Evolutionary conservation across 2,113 vertebrate species (phyloP), one percentile per base, ranked within the genome.

Genomic region (Leucopsar rothschildi): DNA sequence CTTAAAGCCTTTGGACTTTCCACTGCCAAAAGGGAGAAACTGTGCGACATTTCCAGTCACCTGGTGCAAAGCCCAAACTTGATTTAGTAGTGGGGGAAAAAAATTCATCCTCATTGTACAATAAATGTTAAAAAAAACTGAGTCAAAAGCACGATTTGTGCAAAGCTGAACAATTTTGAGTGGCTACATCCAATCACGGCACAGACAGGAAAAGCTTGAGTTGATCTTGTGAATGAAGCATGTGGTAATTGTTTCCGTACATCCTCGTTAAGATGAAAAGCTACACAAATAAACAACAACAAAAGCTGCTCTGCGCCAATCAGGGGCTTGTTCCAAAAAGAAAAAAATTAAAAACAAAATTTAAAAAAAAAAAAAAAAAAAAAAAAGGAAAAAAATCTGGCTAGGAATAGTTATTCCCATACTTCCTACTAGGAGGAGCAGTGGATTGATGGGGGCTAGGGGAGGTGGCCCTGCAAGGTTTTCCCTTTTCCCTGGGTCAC

Each of bases 271-370:
- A 95, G 95, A 97, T 97, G 96, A 97, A 95, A 95, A 96, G 93
- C 94, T 95, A 92, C 90, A 93, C 93, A 97, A 96, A 96, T 96
- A 97, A 96, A 97, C 93, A 97, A 96, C 95, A 96, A 97, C 94
- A 96, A 94, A 95, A 94, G 87, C 87, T 77, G 39, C 63, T 90
- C 27, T 37, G 66, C 1, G 0, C 87, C 94, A 88, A 88, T 86
- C 90, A 64, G 79, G 14, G 44, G 45, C 44, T 56, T 20, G 92
- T 44, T 93, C 19, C 79, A 83, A 56, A 55, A 76, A 15, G 31
- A 60, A n/a, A 28, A 60, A n/a, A 28, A 8, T 25, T 14, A 4
- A 10, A 24, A 57, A 52, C 5, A 52, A 52, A 52, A 52, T 28
- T 25, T 42, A 45, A 49, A 40, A 15, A 40, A 53, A 53, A 37